Evolutionary conservation across 2,113 vertebrate species (phyloP).

Genomic region (Corythornis cristatus): DNA sequence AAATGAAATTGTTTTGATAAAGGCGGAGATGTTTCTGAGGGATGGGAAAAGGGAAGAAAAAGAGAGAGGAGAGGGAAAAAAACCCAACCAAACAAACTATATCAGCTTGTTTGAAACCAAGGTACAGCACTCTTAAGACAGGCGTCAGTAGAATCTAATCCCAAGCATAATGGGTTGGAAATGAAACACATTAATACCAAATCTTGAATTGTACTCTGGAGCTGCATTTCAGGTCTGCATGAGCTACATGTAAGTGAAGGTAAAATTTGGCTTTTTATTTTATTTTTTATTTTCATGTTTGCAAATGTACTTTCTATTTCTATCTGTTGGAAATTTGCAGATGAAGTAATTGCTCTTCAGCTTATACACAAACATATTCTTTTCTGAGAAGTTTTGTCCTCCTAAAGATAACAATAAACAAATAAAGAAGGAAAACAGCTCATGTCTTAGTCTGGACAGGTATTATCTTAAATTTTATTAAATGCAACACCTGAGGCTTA

Average conservation of each 20-base stretch:
- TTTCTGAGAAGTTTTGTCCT: neutral
- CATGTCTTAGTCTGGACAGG: neutral
- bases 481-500: no score
- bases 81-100: neutral
- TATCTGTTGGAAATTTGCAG: constrained; percentile 26
- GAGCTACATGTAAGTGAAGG: constrained; percentile 29
- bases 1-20: constrained; percentile 79
- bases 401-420: neutral
- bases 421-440: neutral
- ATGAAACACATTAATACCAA: constrained; percentile 76
- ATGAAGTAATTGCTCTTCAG: constrained; percentile 45
- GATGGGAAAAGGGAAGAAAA: constrained; percentile 5
- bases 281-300: neutral
- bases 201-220: constrained; percentile 70
- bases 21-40: constrained; percentile 55
- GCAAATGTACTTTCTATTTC: neutral
- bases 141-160: constrained; percentile 60
- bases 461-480: no score
- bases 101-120: constrained; percentile 56
- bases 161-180: constrained; percentile 74
- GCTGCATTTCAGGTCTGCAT: constrained; percentile 63
- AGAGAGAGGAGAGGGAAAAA: neutral
- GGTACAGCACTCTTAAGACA: constrained; percentile 41
- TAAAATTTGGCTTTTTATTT: neutral
- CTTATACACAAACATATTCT: constrained; percentile 13